Evolutionary conservation across 2,888 invertebrate species (phyloP).

Genomic region (Aleiodes leptofemur): DNA sequence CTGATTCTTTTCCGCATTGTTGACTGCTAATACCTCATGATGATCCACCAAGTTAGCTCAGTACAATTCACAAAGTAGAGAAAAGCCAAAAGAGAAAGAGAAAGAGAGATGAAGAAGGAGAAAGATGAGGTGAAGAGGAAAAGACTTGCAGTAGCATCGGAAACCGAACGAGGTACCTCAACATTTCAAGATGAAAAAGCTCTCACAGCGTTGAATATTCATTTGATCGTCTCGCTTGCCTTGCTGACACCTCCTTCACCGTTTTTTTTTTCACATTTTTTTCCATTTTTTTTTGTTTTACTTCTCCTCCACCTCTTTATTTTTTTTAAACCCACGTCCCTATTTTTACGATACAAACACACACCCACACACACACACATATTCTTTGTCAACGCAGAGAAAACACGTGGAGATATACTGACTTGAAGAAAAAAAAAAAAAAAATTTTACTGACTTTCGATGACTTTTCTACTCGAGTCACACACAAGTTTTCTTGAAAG

Average conservation of each 20-base stretch:
- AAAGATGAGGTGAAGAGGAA: constrained; percentile 32
- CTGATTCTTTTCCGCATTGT: constrained; percentile 56
- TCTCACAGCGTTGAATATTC: constrained; percentile 70
- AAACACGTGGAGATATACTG: constrained; percentile 14
- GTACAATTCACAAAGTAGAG: constrained; percentile 42
- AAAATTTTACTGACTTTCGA: not conserved
- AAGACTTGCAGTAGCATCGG: constrained; percentile 31
- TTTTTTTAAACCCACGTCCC: constrained; percentile 36
- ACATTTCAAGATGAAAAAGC: constrained; percentile 58
- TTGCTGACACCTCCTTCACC: constrained; percentile 48
- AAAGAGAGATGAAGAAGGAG: constrained; percentile 31
- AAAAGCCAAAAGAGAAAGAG: constrained; percentile 43
- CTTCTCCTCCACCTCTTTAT: constrained; percentile 15
- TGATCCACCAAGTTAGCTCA: constrained; percentile 54
- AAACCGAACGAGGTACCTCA: constrained; percentile 40
- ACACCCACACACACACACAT: too few species aligned
- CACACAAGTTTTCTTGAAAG: too few species aligned
- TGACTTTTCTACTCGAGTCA: constrained; percentile 23
- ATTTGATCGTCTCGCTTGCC: constrained; percentile 64
- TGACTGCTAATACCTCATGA: constrained; percentile 52
- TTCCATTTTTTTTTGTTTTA: constrained; percentile 21
- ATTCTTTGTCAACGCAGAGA: constrained; percentile 8
- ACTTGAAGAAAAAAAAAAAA: too few species aligned
- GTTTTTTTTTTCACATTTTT: not conserved
- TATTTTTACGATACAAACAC: constrained; percentile 45